Evolutionary conservation across 2,113 vertebrate species (phyloP), one percentile per base, ranked within the genome.

Genomic region (Corythoichthys haematopterus): DNA sequence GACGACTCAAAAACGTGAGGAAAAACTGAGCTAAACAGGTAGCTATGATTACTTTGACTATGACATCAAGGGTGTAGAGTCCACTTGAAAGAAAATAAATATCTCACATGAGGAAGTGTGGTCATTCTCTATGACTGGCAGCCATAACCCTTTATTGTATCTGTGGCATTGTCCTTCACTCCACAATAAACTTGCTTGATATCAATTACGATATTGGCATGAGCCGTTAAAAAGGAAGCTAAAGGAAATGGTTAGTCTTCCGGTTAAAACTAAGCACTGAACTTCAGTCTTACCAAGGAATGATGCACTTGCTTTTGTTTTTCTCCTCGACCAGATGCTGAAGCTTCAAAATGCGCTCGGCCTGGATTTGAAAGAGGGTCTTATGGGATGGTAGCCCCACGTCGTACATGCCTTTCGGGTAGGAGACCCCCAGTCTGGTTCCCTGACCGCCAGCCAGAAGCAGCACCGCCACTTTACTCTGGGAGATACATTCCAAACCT

Each of bases 291-390:
- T 79, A 99, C 97, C 96, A 99, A 3, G 97, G 95, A 77, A 99
- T 93, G 77, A 77, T 82, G 76, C 95, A 95, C 56, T 91, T 78
- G 35, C 60, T 72, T n/a, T 91, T 89, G 72, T 93, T 84, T 61
- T 77, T 87, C 77, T 92, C 85, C 83, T 94, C 92, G 0, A 94
- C 95, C 70, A 98, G 86, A 80, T 91, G 92, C 45, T 98, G 92
- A 46, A 98, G 92, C 80, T 93, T 94, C 82, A 93, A 71, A 80
- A 99, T 96, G 62, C 95, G 94, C 73, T 98, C 95, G 0, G 95
- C 96, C 85, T 99, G 97, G 66, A 98, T 95, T 85, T 98, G 95
- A 89, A 98, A 99, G 71, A 99, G 95, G n/a, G 94, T 97, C 91
- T 98, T 98, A 83, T 88, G 94, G 48, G 97, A 98, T 0, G 94